Evolutionary conservation across 2,888 invertebrate species (phyloP), one percentile per base, ranked within the genome.

Genomic region (Tineola bisselliella): DNA sequence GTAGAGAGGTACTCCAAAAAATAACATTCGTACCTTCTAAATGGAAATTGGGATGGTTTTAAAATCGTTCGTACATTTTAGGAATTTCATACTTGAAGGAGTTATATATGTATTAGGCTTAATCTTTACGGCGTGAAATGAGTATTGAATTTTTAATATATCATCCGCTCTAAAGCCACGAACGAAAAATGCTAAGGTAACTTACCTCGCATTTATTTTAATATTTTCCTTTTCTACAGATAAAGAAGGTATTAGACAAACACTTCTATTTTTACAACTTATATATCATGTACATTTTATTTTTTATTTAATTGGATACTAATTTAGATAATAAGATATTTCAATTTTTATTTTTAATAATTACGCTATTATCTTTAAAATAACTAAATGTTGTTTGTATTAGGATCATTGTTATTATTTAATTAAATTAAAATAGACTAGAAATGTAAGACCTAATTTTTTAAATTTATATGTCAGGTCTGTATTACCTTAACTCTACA

Each of bases 81-180:
- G 8, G 6, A 4, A 43, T 43, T 43, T 43, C 43, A 43, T 43
- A 43, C 43, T 43, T 5, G n/a, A 43, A 43, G 13, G 12, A 33
- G 43, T 13, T 6, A 10, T 43, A 13, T 43, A 10, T n/a, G 43
- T 25, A 25, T 25, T 25, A 25, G 25, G 25, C 2, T 18, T 56
- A 56, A 56, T 56, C 56, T 56, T 56, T n/a, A 18, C 25, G 25
- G 56, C 56, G 56, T 25, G 56, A 56, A 56, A 56, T 56, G 56
- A 25, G 56, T 56, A 56, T 56, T 56, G 56, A 56, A 56, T 56
- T 56, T 56, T 56, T 56, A 56, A 56, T 56, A 56, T 25, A 56
- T 25, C 56, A 56, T 56, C 56, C 56, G 25, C 25, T 25, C 25
- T 30, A 17, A 25, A 25, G 30, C 17, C 56, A 19, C 30, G 56